Evolutionary conservation across 2,113 vertebrate species (phyloP), one percentile per base, ranked within the genome.

Genomic region (Semicossyphus pulcher): DNA sequence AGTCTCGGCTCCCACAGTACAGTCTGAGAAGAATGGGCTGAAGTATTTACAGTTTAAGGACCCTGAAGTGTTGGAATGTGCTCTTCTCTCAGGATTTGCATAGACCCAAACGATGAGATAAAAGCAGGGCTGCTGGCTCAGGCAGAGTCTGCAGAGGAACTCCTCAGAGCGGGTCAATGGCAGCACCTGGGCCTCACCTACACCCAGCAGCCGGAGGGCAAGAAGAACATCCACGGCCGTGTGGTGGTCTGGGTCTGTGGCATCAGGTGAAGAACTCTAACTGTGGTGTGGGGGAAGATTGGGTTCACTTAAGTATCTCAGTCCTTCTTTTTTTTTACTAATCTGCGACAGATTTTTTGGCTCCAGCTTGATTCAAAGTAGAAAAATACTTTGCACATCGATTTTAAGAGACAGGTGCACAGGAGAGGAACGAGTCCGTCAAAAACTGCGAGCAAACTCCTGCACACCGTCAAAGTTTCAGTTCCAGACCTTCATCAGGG

Each of bases 161-260:
- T 95, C 48, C 92, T 99, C 63, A 60, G 64, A 48, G 81, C 91
- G 25, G 95, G 94, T 62, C 93, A 69, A 36, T 99, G 98, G 98
- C 97, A 99, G 60, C 97, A 99, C 84, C 86, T 99, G 53, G 94
- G 95, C 10, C 77, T 99, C 71, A 98, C 95, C 0, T 99, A 98
- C 78, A 87, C 91, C 20, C 95, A 99, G 82, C 95, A 96, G 79
- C 92, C 95, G 3, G 97, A 98, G 88, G 94, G 95, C 78, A 98
- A 98, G 89, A 99, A 97, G 81, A 98, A 94, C 78, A 83, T 96
- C 78, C 95, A 89, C 7, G 96, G 96, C 25, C 92, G 89, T 14
- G 88, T 99, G 68, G 89, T 90, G 10, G 90, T 97, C 3, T 99
- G 97, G 97, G 88, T 98, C 68, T 97, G 95, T 80, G 98, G 96